Evolutionary conservation across 2,888 invertebrate species (phyloP).

Genomic region (Spialia ferax): DNA sequence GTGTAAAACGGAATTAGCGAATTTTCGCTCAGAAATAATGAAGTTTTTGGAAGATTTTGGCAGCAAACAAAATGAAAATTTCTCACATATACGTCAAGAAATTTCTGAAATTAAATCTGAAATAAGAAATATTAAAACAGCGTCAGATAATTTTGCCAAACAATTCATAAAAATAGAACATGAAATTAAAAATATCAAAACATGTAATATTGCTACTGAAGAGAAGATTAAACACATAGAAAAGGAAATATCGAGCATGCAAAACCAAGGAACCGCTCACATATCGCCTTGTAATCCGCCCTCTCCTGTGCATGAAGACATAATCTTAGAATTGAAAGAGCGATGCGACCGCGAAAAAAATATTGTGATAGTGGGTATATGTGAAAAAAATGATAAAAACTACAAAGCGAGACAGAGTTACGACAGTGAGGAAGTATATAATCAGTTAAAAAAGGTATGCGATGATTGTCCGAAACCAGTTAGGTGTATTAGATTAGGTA

Average conservation of each 20-base stretch:
- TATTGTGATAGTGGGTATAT: conserved; percentile 43
- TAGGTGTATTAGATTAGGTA: conserved; percentile 30
- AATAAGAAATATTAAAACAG: conserved; percentile 32
- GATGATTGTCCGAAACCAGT: conserved; percentile 28
- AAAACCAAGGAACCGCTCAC: neutral
- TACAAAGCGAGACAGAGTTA: conserved; percentile 23
- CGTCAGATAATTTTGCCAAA: conserved; percentile 29
- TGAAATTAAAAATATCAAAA: conserved; percentile 43
- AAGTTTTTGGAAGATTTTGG: conserved; percentile 38
- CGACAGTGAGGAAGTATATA: conserved; percentile 8
- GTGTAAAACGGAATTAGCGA: conserved; percentile 21
- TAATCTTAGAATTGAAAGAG: conserved; percentile 48
- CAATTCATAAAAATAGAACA: conserved; percentile 35
- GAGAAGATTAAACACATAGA: conserved; percentile 22
- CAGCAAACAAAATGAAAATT: conserved; percentile 36
- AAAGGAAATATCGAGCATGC: neutral
- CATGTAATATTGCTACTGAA: conserved; percentile 25
- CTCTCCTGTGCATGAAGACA: conserved; percentile 39
- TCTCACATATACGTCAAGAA: conserved; percentile 35
- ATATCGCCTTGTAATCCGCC: conserved; percentile 34
- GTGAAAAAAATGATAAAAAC: conserved; percentile 38
- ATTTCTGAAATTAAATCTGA: conserved; percentile 35
- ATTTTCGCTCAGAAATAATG: conserved; percentile 39
- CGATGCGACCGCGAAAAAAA: conserved; percentile 47
- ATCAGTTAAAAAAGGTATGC: neutral